phyloP scores from a whole-genome alignment of 2,888 invertebrate genomes.

The Clepsis dumicolana region DNA sequence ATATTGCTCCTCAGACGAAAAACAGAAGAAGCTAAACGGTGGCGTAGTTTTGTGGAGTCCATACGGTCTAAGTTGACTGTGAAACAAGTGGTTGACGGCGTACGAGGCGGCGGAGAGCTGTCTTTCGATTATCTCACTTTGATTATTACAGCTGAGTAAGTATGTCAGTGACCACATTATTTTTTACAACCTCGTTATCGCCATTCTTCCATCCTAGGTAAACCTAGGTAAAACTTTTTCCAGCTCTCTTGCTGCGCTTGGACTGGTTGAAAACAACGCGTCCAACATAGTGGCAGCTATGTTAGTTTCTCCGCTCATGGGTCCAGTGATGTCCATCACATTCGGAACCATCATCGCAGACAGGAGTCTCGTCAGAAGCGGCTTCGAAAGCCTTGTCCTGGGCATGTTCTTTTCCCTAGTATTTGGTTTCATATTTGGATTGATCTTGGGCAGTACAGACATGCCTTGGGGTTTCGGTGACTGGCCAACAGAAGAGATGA shows the following conservation, averaged over 20 bases:
- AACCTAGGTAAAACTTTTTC: slow-evolving; percentile 42
- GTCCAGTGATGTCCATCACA: slow-evolving; percentile 95
- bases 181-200: not conserved
- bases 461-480: slow-evolving; percentile 92
- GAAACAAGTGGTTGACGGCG: slow-evolving; percentile 94
- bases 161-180: not conserved
- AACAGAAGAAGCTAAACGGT: slow-evolving; percentile 87
- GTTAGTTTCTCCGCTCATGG: slow-evolving; percentile 92
- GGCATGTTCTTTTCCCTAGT: slow-evolving; percentile 91
- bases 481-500: slow-evolving; percentile 94
- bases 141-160: slow-evolving; percentile 93
- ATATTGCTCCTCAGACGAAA: slow-evolving; percentile 58
- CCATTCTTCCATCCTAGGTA: not conserved
- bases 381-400: slow-evolving; percentile 88
- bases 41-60: slow-evolving; percentile 91
- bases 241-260: slow-evolving; percentile 93
- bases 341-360: slow-evolving; percentile 94
- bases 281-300: slow-evolving; percentile 93
- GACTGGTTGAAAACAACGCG: slow-evolving; percentile 93
- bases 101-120: slow-evolving; percentile 90
- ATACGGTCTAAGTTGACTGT: slow-evolving; percentile 93
- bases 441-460: slow-evolving; percentile 90
- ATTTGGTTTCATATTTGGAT: slow-evolving; percentile 93
- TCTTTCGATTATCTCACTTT: slow-evolving; percentile 94
- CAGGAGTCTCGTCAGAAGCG: slow-evolving; percentile 88